Conservation (phyloP, 2,797 vertebrate genomes). For the Decapterus maruadsi region DNA sequence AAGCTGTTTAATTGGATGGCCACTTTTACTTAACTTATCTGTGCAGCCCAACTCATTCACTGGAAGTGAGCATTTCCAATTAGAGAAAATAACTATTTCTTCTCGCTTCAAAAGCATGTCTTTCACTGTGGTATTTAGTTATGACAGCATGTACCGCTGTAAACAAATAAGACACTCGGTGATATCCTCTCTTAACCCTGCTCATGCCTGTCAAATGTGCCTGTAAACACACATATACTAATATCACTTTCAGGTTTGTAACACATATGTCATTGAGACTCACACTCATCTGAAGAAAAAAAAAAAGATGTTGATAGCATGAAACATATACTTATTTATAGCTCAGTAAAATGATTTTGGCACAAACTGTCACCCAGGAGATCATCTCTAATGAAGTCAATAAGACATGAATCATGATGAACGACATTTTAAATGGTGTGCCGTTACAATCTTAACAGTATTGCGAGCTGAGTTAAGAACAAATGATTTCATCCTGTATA, state of each 20-base stretch:
- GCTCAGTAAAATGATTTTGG: conserved; percentile 62
- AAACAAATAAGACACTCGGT: conserved; percentile 71
- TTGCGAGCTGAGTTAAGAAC: conserved; percentile 79
- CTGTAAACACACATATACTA: conserved; percentile 28
- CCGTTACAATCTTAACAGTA: conserved; percentile 81
- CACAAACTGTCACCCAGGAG: conserved; percentile 64
- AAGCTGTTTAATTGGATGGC: conserved; percentile 88
- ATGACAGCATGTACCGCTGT: conserved; percentile 64
- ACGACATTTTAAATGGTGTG: conserved; percentile 77
- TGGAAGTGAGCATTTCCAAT: conserved; percentile 85
- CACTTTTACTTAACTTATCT: conserved; percentile 87
- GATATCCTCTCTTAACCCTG: conserved; percentile 55
- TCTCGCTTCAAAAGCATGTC: conserved; percentile 71
- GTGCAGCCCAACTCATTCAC: conserved; percentile 78
- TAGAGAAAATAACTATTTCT: conserved; percentile 77
- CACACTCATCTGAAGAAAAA: conserved; percentile 42
- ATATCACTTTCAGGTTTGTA: conserved; percentile 49
- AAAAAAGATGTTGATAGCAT: conserved; percentile 56
- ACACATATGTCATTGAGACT: conserved; percentile 55
- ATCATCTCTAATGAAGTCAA: conserved; percentile 77
- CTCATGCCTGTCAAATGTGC: conserved; percentile 49
- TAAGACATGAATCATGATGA: conserved; percentile 80
- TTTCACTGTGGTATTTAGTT: conserved; percentile 68
- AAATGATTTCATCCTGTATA: conserved; percentile 80
- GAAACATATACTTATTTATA: conserved; percentile 76